Conservation (phyloP, 1,140 invertebrate species). For the Drosophila punjabiensis region DNA sequence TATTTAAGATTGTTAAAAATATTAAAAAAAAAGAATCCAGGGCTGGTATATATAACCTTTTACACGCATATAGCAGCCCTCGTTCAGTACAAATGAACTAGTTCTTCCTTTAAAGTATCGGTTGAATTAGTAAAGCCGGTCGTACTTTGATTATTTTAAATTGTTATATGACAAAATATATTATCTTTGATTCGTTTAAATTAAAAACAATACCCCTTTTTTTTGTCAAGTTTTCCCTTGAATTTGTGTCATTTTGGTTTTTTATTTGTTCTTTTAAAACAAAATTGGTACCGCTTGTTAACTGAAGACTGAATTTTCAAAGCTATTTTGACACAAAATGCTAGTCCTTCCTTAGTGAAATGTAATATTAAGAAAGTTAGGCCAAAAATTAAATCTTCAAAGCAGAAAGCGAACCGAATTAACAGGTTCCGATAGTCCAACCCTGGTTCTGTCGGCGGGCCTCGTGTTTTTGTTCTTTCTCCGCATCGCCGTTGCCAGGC, state of each 20-base stretch:
- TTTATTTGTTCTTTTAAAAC: neutral
- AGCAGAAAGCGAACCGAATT: neutral
- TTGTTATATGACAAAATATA: too few relatives aligned
- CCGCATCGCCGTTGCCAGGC: slow-evolving; percentile 46
- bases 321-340: neutral
- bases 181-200: too few relatives aligned
- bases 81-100: neutral
- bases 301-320: neutral
- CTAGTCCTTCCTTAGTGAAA: neutral
- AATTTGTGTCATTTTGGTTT: neutral
- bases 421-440: slow-evolving; percentile 7
- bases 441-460: slow-evolving; percentile 5
- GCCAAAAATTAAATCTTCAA: neutral
- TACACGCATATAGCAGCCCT: neutral
- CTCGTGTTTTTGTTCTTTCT: slow-evolving; percentile 56
- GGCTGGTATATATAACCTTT: neutral
- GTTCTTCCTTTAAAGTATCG: neutral
- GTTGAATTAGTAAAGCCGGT: too few relatives aligned
- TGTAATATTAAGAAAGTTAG: neutral
- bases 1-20: slow-evolving; percentile 15
- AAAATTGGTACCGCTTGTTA: neutral
- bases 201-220: neutral
- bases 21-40: slow-evolving; percentile 35
- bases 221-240: neutral
- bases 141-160: neutral